These are phyloP conservation scores for Atlantisia rogersi DNA, from an alignment of 2,113 vertebrate species.

Conservation along the genomic window DNA sequence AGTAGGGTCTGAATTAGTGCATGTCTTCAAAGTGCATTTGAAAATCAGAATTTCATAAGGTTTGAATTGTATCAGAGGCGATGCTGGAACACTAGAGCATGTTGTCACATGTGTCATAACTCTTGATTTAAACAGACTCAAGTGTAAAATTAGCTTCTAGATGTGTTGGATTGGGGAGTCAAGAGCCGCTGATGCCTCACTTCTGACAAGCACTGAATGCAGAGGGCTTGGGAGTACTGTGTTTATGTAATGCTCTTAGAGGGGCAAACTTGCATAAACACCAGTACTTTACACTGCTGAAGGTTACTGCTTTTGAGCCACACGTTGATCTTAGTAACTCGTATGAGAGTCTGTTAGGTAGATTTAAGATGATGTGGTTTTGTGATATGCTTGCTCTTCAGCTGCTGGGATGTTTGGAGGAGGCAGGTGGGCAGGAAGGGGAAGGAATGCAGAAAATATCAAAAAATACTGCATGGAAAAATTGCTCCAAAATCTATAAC, in stretches of 20 bases:
- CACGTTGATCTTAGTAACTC: not conserved
- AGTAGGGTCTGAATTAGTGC: not conserved
- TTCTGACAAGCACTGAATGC: not conserved
- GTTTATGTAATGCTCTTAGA: not conserved
- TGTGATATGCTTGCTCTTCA: not conserved
- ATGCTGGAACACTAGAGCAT: not conserved
- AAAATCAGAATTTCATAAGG: not conserved
- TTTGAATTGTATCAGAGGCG: not conserved
- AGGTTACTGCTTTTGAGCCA: not conserved
- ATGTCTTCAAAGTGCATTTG: not conserved
- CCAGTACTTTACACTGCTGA: not conserved
- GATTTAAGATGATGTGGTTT: not conserved
- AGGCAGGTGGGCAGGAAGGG: not conserved
- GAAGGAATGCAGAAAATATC: conserved; percentile 5
- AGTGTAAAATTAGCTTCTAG: not conserved
- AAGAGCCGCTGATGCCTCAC: not conserved
- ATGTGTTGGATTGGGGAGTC: not conserved
- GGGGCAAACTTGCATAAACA: not conserved
- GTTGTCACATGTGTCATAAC: not conserved
- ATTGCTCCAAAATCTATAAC: not conserved
- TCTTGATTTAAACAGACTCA: not conserved
- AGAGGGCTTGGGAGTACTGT: not conserved
- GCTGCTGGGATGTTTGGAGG: not conserved
- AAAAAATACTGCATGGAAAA: conserved; percentile 11
- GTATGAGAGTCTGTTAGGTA: not conserved